Conservation (phyloP, 2,888 invertebrate genomes). For the Dendrolimus houi region DNA sequence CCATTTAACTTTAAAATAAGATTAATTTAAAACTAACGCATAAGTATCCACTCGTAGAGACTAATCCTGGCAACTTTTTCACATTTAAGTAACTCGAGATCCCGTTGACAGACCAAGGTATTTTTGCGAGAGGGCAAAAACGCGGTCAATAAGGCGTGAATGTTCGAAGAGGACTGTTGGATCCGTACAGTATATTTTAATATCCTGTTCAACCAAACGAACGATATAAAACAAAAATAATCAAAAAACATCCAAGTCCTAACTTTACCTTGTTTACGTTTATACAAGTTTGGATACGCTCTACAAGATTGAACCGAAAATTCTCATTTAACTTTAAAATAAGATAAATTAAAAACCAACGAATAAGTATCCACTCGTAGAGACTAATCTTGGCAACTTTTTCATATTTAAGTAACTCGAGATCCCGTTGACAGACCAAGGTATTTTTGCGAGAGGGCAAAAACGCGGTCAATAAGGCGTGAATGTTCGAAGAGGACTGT, state of each 20-base stretch:
- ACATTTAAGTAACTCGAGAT: neutral
- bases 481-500: neutral
- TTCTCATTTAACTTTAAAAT: too few species aligned
- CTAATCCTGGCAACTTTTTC: neutral
- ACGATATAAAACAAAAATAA: too few species aligned
- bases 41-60: neutral
- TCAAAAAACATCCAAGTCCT: too few species aligned
- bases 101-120: neutral
- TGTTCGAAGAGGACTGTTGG: neutral
- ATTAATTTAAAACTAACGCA: too few species aligned
- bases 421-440: neutral
- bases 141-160: neutral
- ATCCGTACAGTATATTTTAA: too few species aligned
- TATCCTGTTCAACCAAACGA: too few species aligned
- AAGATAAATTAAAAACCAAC: too few species aligned
- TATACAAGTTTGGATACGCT: too few species aligned
- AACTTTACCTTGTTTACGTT: too few species aligned
- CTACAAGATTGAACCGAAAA: too few species aligned
- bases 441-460: neutral
- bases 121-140: neutral
- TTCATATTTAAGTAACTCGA: neutral
- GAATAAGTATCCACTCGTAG: too few species aligned
- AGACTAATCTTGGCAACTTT: neutral
- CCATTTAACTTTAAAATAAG: too few species aligned
- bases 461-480: neutral